Base-by-base conservation (phyloP, 2,797 vertebrate genomes). In the Leptodon cayanensis region DNA sequence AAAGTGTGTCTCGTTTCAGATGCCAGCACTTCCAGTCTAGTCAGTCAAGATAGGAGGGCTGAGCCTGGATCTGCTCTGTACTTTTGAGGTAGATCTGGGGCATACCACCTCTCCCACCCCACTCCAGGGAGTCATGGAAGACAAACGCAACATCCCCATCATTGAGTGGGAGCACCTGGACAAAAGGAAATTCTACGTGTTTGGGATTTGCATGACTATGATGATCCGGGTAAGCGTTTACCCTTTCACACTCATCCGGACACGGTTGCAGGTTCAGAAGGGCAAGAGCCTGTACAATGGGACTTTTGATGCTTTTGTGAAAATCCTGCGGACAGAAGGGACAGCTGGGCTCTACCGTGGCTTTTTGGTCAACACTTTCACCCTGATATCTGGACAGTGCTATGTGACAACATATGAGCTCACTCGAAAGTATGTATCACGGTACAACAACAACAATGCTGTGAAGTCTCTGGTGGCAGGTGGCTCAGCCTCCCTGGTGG, bases 91-190 rank as follows among this genome's bases (percentile, higher is more conserved):
- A 7, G 17, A 31, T 31, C 61, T 10, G 81, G 37, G 31, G 10
- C 28, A 0, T 10, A 4, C 14, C 39, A 5, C 6, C n/a, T 42
- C 31, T 70, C n/a, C 55, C n/a, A 2, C 84, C 42, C 19, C 3
- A 1, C 19, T 8, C 13, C 10, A 0, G 5, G 77, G 81, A 82
- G 87, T 15, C 67, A 98, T 98, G 98, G 98, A 98, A 90, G 98
- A 98, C 97, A 98, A 98, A 58, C 98, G 99, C 83, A 99, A 99
- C 98, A 99, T 99, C 97, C 99, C 99, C 98, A 99, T 99, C 98
- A 99, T 99, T 3, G 99, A 99, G 97, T 99, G 99, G 99, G 99
- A 99, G 91, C 99, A 99, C 97, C 98, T 99, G 96, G 99, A 99
- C 98, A 99, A 99, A 93, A 98, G 98, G 97, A 99, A 99, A 87